A percentile compares a stretch with the other conserved stretches of the same genome.
Evolutionary conservation across 1,140 invertebrate species (phyloP).

Genomic region (Trinorchestia longiramus): DNA sequence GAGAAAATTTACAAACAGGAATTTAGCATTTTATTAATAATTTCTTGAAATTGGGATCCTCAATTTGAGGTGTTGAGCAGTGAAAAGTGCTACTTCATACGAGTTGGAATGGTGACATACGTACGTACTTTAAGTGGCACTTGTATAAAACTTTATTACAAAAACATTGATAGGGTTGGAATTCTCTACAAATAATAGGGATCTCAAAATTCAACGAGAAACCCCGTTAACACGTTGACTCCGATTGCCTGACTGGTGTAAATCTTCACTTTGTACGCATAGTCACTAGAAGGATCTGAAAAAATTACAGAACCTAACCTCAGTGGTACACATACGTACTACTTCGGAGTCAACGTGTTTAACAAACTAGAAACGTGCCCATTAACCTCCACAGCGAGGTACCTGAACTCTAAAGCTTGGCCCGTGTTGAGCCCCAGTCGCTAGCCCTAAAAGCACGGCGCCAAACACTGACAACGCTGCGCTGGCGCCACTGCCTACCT

Average conservation of each 20-base stretch:
- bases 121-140: too few relatives aligned
- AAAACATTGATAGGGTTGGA: background rate
- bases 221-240: too few relatives aligned
- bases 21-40: background rate
- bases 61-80: background rate
- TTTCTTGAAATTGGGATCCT: background rate
- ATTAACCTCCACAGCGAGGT: background rate
- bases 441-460: slow-evolving; percentile 4
- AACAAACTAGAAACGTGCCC: background rate
- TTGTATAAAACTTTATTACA: background rate
- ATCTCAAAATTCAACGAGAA: background rate
- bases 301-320: too few relatives aligned
- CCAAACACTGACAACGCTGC: background rate
- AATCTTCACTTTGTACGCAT: too few relatives aligned
- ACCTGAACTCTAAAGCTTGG: background rate
- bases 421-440: background rate
- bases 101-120: background rate
- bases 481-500: background rate
- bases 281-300: too few relatives aligned
- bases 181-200: background rate
- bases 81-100: background rate
- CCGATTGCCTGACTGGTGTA: too few relatives aligned
- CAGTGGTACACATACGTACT: too few relatives aligned
- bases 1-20: background rate
- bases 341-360: too few relatives aligned